A percentile compares a stretch with the other conserved stretches of the same genome.
Evolutionary conservation across 2,113 vertebrate genomes (phyloP).

Genomic region (Zosterops lateralis): DNA sequence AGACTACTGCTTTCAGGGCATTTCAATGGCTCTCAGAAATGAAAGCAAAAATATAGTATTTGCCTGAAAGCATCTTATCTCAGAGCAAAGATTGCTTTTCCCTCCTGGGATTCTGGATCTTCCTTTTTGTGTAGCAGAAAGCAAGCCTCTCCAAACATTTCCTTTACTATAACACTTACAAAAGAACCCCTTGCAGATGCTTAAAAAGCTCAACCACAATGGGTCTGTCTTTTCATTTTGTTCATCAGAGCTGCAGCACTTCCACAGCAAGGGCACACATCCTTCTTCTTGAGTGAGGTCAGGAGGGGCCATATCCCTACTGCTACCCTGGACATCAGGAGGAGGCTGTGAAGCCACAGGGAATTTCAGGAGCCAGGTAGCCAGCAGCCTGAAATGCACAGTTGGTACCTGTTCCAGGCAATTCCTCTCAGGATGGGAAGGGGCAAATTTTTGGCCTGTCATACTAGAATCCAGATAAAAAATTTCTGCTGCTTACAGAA

Average conservation of each 20-base stretch:
- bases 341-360: neutral
- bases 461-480: neutral
- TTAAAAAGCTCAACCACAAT: neutral
- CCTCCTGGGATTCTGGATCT: neutral
- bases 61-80: slow-evolving; percentile 22
- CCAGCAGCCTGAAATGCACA: neutral
- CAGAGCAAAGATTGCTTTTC: slow-evolving; percentile 9
- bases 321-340: neutral
- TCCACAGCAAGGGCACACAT: accelerated
- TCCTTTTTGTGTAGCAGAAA: neutral
- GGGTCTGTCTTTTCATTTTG: neutral
- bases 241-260: neutral
- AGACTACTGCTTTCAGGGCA: neutral
- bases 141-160: neutral
- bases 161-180: neutral
- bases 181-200: neutral
- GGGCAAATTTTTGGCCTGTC: neutral
- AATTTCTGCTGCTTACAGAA: neutral
- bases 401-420: neutral
- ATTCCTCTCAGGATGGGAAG: neutral
- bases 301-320: neutral
- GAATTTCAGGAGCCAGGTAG: neutral
- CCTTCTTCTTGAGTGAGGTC: neutral
- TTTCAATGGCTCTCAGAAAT: neutral
- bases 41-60: neutral